phyloP scores from a whole-genome alignment of 2,797 vertebrate species.

The Falco berigora region DNA sequence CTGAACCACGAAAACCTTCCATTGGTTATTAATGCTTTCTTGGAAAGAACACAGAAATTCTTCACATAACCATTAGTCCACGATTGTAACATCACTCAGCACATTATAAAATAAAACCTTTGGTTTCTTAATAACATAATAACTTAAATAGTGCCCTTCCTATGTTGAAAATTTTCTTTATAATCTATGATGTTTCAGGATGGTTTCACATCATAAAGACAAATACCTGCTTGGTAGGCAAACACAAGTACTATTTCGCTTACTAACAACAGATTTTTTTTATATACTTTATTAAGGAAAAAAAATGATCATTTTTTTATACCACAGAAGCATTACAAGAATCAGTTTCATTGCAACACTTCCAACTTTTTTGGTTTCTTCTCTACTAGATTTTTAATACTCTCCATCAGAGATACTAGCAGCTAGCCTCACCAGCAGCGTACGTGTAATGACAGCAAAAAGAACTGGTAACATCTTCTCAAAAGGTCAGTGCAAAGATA shows the following conservation, averaged over 20 bases:
- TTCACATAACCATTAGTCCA: not conserved
- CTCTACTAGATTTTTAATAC: not conserved
- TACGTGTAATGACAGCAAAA: not conserved
- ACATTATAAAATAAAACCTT: not conserved
- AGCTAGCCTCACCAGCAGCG: not conserved
- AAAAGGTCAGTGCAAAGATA: not conserved
- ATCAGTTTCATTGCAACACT: not conserved
- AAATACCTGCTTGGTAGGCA: not conserved
- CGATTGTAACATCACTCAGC: not conserved
- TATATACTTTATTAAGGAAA: not conserved
- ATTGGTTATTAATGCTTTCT: not conserved
- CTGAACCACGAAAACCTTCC: not conserved
- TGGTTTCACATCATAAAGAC: not conserved
- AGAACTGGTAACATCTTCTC: not conserved
- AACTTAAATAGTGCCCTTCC: not conserved
- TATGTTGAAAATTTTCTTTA: not conserved
- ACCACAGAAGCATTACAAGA: not conserved
- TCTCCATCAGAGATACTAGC: not conserved
- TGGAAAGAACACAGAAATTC: constrained; percentile 17
- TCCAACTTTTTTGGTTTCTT: not conserved
- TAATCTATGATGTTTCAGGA: not conserved
- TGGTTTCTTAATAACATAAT: not conserved
- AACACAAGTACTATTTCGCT: not conserved
- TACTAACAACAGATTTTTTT: not conserved
- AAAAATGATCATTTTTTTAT: not conserved